A percentile compares a stretch with the other conserved stretches of the same genome.
Conservation (phyloP, 2,797 vertebrate genomes). For the Siniperca undulata region DNA sequence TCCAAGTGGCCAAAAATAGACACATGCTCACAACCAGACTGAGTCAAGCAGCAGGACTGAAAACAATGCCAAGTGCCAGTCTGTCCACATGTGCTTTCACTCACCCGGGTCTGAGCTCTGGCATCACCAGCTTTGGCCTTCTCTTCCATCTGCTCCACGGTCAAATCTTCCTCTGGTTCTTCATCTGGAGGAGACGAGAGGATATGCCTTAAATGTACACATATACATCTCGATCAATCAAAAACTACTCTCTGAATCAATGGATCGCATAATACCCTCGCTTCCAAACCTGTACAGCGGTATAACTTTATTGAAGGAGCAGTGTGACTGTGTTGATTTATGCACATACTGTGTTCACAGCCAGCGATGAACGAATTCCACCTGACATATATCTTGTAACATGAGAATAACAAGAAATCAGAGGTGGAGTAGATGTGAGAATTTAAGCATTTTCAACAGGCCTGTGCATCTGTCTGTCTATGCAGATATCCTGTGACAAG, state of each 20-base stretch:
- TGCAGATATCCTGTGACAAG: slow-evolving; percentile 31
- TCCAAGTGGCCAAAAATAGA: slow-evolving; percentile 71
- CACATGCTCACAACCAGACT: slow-evolving; percentile 42
- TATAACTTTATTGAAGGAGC: background rate
- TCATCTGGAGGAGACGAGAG: slow-evolving; percentile 65
- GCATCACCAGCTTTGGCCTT: slow-evolving; percentile 90
- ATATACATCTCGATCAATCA: background rate
- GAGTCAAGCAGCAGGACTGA: slow-evolving; percentile 45
- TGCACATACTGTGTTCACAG: slow-evolving; percentile 12
- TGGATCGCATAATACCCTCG: background rate
- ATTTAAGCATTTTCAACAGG: slow-evolving; percentile 21
- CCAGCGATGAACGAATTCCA: background rate
- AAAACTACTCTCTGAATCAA: background rate
- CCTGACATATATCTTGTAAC: slow-evolving; percentile 37
- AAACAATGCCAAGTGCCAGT: slow-evolving; percentile 62
- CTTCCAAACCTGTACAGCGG: background rate
- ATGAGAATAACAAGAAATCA: slow-evolving; percentile 47
- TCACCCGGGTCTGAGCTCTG: slow-evolving; percentile 90
- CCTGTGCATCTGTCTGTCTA: slow-evolving; percentile 46
- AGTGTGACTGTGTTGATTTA: background rate
- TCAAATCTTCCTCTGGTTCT: slow-evolving; percentile 80
- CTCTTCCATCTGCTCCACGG: slow-evolving; percentile 88
- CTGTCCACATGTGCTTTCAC: slow-evolving; percentile 42
- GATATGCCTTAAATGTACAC: background rate
- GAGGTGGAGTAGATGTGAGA: slow-evolving; percentile 32